Evolutionary conservation across 2,113 vertebrate genomes (phyloP).

Genomic region (Salvelinus fontinalis): DNA sequence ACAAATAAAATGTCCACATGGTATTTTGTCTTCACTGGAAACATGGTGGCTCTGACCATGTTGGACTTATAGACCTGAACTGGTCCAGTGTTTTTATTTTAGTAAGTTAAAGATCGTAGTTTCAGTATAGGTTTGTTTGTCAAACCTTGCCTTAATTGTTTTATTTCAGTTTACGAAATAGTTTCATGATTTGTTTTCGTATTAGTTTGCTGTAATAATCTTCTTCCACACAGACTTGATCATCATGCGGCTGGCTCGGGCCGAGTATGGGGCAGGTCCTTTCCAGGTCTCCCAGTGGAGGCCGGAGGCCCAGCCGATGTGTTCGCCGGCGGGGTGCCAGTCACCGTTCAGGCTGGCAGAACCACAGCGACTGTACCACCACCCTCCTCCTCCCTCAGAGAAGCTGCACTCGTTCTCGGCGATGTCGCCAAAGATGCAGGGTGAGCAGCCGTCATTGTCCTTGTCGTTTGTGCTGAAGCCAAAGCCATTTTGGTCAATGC

Average conservation of each 20-base stretch:
- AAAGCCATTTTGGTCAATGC: slow-evolving; percentile 57
- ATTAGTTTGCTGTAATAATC: no score
- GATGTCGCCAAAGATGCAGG: slow-evolving; percentile 55
- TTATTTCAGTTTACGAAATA: no score
- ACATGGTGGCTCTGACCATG: no score
- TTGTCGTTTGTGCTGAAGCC: slow-evolving; percentile 69
- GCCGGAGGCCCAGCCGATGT: slow-evolving; percentile 61
- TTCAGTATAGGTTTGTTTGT: no score
- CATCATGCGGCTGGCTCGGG: slow-evolving; percentile 55
- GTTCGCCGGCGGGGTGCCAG: slow-evolving; percentile 42
- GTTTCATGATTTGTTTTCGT: no score
- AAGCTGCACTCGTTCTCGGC: neutral
- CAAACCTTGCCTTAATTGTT: no score
- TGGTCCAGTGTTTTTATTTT: no score
- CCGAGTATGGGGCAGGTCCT: slow-evolving; percentile 30
- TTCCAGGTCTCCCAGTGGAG: slow-evolving; percentile 72
- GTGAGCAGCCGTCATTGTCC: slow-evolving; percentile 59
- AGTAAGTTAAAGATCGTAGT: no score
- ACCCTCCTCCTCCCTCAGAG: slow-evolving; percentile 11
- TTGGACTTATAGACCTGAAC: no score
- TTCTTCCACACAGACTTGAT: slow-evolving; percentile 24
- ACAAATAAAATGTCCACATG: no score
- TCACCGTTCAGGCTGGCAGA: slow-evolving; percentile 59
- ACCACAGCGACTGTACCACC: slow-evolving; percentile 72
- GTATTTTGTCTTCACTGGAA: no score